Conservation (phyloP, 2,113 vertebrate species). For the Illadopsis cleaveri region DNA sequence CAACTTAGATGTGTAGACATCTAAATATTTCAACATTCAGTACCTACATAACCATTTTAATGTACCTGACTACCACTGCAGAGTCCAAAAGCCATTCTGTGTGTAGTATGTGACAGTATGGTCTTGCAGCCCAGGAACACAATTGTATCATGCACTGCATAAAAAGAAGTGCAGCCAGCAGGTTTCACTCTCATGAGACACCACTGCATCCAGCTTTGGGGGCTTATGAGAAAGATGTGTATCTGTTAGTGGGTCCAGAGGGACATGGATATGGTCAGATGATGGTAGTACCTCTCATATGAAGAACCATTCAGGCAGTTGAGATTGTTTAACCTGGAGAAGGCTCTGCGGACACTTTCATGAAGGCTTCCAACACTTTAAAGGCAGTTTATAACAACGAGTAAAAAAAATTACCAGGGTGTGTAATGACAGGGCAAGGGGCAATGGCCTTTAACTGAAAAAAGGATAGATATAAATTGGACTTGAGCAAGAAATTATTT, state of each 20-base stretch:
- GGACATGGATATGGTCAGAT: background rate
- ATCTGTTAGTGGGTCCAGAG: background rate
- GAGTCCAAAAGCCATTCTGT: background rate
- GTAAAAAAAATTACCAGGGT: background rate
- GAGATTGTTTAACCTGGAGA: background rate
- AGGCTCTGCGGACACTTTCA: background rate
- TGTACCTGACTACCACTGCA: background rate
- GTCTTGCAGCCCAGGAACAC: background rate
- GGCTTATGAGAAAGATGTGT: background rate
- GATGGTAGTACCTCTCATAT: background rate
- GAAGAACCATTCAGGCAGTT: accelerated
- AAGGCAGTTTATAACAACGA: background rate
- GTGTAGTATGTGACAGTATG: background rate
- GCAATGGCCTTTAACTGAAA: background rate
- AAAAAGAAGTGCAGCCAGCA: background rate
- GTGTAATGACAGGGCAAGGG: background rate
- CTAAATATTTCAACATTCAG: background rate
- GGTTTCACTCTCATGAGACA: accelerated
- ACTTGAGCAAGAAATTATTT: background rate
- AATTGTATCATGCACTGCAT: background rate
- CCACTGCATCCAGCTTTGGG: accelerated
- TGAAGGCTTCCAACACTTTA: background rate
- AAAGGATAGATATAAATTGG: background rate
- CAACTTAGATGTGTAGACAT: background rate
- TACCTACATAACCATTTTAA: background rate